phyloP scores from a whole-genome alignment of 53 echinoderm and acorn worm species.

The Arbacia lixula region DNA sequence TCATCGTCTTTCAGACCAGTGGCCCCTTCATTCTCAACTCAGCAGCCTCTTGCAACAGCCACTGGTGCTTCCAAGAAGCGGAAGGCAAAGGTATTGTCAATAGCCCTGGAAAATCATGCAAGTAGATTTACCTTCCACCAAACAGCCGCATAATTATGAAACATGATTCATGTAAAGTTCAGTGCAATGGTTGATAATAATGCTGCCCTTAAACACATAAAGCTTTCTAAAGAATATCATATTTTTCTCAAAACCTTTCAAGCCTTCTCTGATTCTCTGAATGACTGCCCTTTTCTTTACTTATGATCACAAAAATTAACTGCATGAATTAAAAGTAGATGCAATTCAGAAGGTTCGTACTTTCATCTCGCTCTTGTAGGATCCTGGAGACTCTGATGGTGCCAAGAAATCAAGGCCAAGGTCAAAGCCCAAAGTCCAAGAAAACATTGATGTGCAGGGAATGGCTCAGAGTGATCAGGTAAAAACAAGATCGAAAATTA shows the following conservation, averaged over 20 bases:
- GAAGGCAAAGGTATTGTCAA: slow-evolving; percentile 31
- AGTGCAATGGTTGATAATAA: too few relatives aligned
- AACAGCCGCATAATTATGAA: too few relatives aligned
- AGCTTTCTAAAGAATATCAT: too few relatives aligned
- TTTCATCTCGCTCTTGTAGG: slow-evolving; percentile 28
- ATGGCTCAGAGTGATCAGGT: slow-evolving; percentile 87
- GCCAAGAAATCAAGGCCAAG: slow-evolving; percentile 71
- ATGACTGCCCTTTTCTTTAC: neutral
- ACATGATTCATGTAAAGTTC: too few relatives aligned
- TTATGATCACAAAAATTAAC: neutral
- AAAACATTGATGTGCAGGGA: slow-evolving; percentile 66
- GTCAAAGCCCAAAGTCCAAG: slow-evolving; percentile 77
- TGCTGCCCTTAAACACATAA: too few relatives aligned
- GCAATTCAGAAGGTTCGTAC: neutral
- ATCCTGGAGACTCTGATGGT: slow-evolving; percentile 11
- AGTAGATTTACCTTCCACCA: too few relatives aligned
- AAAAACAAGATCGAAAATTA: too few relatives aligned
- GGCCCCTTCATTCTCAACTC: neutral
- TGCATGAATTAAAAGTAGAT: neutral
- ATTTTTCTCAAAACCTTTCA: too few relatives aligned
- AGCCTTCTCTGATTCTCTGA: neutral
- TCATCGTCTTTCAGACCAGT: slow-evolving; percentile 10
- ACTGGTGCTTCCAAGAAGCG: slow-evolving; percentile 18
- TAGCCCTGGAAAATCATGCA: too few relatives aligned
- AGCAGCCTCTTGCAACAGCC: neutral